Conservation (phyloP, 2,888 invertebrate species). For the Pachliopta kotzebuea region DNA sequence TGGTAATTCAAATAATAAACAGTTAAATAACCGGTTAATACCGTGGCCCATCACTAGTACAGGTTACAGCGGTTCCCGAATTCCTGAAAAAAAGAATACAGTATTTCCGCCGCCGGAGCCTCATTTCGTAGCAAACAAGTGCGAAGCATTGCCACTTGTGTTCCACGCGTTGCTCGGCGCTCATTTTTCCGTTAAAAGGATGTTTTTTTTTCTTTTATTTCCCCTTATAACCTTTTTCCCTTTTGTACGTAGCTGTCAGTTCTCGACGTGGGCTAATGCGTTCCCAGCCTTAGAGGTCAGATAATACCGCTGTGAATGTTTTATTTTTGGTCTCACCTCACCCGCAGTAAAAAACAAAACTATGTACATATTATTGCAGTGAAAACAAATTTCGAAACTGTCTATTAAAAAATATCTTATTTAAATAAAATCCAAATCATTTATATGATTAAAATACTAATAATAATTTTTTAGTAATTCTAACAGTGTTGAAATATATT, state of each 20-base stretch:
- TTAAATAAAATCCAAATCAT: too few species aligned
- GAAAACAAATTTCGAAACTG: too few species aligned
- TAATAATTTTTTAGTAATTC: too few species aligned
- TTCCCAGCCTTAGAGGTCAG: constrained; percentile 1
- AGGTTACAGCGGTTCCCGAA: constrained; percentile 24
- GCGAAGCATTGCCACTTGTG: constrained; percentile 38
- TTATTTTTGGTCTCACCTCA: too few species aligned
- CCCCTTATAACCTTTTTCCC: constrained; percentile 11
- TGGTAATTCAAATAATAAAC: too few species aligned
- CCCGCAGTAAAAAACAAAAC: too few species aligned
- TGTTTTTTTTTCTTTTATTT: constrained; percentile 23
- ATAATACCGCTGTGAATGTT: background rate
- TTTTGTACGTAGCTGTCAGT: constrained; percentile 21
- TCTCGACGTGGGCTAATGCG: constrained; percentile 13
- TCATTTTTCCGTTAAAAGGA: constrained; percentile 11
- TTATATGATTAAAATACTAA: too few species aligned
- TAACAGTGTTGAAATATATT: too few species aligned
- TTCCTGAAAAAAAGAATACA: constrained; percentile 32
- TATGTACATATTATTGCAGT: too few species aligned
- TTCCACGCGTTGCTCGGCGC: constrained; percentile 23
- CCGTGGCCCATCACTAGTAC: too few species aligned
- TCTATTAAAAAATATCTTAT: too few species aligned
- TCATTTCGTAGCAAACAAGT: constrained; percentile 41
- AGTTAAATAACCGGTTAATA: too few species aligned
- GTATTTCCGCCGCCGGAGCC: constrained; percentile 34